Conservation (phyloP, 2,797 vertebrate species). For the Pygocentrus nattereri region DNA sequence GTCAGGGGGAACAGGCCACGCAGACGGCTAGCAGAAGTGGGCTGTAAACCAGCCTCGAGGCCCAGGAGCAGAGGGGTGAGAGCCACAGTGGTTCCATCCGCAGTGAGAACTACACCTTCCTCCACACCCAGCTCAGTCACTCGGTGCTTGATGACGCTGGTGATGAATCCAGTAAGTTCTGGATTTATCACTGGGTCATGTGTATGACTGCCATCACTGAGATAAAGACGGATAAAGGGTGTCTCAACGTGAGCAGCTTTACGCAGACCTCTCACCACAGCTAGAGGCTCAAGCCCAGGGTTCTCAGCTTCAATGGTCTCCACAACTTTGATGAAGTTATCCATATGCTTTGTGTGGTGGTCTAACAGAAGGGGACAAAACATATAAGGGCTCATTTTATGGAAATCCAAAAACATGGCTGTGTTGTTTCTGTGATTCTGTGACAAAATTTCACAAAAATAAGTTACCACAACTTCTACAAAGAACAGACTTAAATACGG, state of each 20-base stretch:
- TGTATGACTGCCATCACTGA: constrained; percentile 44
- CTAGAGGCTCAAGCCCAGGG: constrained; percentile 17
- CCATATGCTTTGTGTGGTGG: constrained; percentile 68
- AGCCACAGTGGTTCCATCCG: constrained; percentile 87
- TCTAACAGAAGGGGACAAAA: not conserved
- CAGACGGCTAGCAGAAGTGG: not conserved
- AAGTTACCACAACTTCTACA: no score
- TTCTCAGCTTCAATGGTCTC: constrained; percentile 70
- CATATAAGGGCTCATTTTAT: not conserved
- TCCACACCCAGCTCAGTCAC: constrained; percentile 66
- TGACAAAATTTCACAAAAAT: not conserved
- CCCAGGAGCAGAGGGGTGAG: constrained; percentile 81
- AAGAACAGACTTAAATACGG: no score
- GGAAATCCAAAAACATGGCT: no score
- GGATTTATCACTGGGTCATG: constrained; percentile 38
- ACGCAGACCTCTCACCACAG: constrained; percentile 64
- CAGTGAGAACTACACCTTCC: constrained; percentile 80
- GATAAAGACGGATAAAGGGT: constrained; percentile 61
- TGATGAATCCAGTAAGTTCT: constrained; percentile 64
- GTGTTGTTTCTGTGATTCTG: no score
- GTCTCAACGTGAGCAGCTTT: constrained; percentile 59
- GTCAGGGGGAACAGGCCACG: constrained; percentile 71
- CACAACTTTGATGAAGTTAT: constrained; percentile 75
- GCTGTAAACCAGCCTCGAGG: constrained; percentile 77
- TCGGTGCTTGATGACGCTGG: constrained; percentile 61